phyloP scores from a whole-genome alignment of 2,888 invertebrate genomes.

The Brachynemurus nebulosus region DNA sequence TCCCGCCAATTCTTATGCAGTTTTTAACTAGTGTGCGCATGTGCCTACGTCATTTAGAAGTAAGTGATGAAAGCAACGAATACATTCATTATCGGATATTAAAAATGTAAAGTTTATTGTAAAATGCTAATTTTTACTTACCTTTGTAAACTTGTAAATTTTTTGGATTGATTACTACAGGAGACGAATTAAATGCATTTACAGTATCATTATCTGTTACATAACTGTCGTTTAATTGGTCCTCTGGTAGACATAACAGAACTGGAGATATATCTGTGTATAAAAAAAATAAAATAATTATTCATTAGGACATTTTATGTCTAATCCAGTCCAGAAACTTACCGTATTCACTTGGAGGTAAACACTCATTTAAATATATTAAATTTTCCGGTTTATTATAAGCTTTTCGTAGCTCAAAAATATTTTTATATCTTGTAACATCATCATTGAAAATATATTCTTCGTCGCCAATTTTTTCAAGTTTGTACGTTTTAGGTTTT shows the following conservation, averaged over 20 bases:
- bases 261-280: constrained; percentile 52
- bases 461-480: constrained; percentile 44
- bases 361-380: constrained; percentile 55
- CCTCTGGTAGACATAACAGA: constrained; percentile 47
- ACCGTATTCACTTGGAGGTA: constrained; percentile 84
- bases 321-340: constrained; percentile 22
- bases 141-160: constrained; percentile 56
- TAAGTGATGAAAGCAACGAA: too few relatives aligned
- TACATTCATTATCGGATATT: background rate
- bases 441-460: constrained; percentile 39
- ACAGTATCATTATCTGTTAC: constrained; percentile 34
- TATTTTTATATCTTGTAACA: constrained; percentile 38
- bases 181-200: constrained; percentile 32
- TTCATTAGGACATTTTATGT: background rate
- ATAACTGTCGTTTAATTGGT: constrained; percentile 40
- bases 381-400: constrained; percentile 45
- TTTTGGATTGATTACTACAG: constrained; percentile 52
- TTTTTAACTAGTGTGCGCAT: too few relatives aligned
- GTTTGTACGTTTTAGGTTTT: constrained; percentile 54
- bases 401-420: constrained; percentile 45
- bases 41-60: too few relatives aligned
- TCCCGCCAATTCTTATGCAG: too few relatives aligned
- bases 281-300: constrained; percentile 12
- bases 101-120: background rate
- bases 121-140: constrained; percentile 21